Conservation (phyloP, 2,888 invertebrate genomes). For the Plagodis pulveraria region DNA sequence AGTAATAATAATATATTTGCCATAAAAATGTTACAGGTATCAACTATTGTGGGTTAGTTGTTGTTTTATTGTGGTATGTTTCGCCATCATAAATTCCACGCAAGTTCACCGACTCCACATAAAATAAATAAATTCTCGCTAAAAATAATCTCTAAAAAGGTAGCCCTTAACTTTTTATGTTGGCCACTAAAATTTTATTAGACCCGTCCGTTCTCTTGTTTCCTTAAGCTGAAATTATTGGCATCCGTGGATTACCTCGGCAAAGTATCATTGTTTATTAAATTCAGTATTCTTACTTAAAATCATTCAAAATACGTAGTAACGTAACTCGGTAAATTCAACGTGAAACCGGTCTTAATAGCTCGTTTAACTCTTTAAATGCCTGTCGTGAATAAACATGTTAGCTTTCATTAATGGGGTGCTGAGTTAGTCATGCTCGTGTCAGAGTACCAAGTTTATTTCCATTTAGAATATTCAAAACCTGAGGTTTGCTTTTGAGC, state of each 20-base stretch:
- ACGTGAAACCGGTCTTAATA: conserved; percentile 23
- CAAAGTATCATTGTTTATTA: conserved; percentile 27
- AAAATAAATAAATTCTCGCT: conserved; percentile 33
- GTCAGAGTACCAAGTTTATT: conserved; percentile 15
- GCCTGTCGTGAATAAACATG: conserved; percentile 23
- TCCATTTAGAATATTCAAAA: conserved; percentile 19
- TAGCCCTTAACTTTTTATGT: conserved; percentile 39
- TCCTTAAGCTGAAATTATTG: conserved; percentile 38
- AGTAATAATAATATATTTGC: too few species aligned
- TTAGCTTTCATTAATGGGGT: conserved; percentile 24
- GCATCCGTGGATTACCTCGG: conserved; percentile 31
- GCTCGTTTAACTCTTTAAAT: conserved; percentile 22
- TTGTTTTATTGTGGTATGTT: too few species aligned
- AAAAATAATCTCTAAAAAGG: conserved; percentile 42
- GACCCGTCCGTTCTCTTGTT: conserved; percentile 39
- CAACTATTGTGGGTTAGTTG: too few species aligned
- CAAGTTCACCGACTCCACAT: conserved; percentile 22
- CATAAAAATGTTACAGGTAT: too few species aligned
- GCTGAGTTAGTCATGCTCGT: conserved; percentile 13
- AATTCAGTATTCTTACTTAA: conserved; percentile 15
- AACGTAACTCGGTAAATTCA: conserved; percentile 23
- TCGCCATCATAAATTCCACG: conserved; percentile 29
- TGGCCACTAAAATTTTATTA: conserved; percentile 39
- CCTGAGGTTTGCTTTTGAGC: conserved; percentile 5
- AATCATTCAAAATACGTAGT: conserved; percentile 26